Evolutionary conservation across 2,888 invertebrate genomes (phyloP).

Genomic region (Portevinia maculata): DNA sequence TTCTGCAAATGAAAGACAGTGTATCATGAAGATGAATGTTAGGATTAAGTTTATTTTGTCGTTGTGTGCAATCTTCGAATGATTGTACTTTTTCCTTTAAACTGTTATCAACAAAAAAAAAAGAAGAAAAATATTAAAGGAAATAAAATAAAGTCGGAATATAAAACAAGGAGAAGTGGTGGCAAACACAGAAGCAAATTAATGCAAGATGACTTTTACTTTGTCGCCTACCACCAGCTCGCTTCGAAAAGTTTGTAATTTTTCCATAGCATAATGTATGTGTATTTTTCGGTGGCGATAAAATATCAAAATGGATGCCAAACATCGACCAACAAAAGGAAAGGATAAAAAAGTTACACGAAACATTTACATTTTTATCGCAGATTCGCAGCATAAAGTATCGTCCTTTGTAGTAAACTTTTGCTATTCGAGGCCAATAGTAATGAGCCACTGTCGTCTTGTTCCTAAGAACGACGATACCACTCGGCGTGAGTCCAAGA

Average conservation of each 20-base stretch:
- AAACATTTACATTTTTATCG: conserved; percentile 94
- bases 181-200: neutral
- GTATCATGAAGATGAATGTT: conserved; percentile 32
- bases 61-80: conserved; percentile 45
- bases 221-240: neutral
- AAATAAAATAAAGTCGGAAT: no score
- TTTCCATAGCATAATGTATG: conserved; percentile 22
- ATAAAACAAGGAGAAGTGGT: neutral
- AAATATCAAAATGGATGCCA: conserved; percentile 64
- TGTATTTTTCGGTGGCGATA: conserved; percentile 10
- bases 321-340: conserved; percentile 17
- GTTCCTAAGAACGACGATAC: conserved; percentile 96
- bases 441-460: conserved; percentile 98
- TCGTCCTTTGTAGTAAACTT: conserved; percentile 97
- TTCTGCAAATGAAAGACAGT: conserved; percentile 85
- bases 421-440: conserved; percentile 98
- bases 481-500: conserved; percentile 97
- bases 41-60: conserved; percentile 11
- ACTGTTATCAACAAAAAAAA: neutral
- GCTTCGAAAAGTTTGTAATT: conserved; percentile 58
- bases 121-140: neutral
- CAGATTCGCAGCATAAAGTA: conserved; percentile 98
- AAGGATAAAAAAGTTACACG: conserved; percentile 63
- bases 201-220: conserved; percentile 8
- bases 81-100: conserved; percentile 31